Evolutionary conservation across 2,797 vertebrate species (phyloP).

Genomic region (Petrocephalus schoutedeni): DNA sequence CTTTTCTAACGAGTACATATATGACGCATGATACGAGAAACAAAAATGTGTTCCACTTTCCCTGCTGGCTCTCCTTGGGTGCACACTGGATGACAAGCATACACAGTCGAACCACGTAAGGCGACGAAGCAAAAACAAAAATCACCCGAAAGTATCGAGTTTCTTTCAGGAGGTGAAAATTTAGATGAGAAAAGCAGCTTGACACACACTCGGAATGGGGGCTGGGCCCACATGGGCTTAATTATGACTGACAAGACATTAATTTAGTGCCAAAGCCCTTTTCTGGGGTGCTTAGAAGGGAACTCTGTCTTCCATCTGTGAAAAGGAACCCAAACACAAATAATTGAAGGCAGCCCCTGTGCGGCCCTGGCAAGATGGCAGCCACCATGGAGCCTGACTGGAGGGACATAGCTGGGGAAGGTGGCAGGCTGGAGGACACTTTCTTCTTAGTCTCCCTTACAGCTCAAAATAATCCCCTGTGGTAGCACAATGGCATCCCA

Average conservation of each 20-base stretch:
- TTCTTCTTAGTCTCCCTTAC: constrained; percentile 41
- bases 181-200: constrained; percentile 61
- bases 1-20: neutral
- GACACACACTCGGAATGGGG: constrained; percentile 39
- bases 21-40: neutral
- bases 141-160: constrained; percentile 51
- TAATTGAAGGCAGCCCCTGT: constrained; percentile 22
- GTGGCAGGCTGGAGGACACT: constrained; percentile 37
- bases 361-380: constrained; percentile 34
- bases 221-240: constrained; percentile 46
- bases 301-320: constrained; percentile 26
- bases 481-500: constrained; percentile 31
- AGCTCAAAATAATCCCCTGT: constrained; percentile 41
- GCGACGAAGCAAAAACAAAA: constrained; percentile 42
- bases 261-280: constrained; percentile 33
- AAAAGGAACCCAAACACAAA: constrained; percentile 34
- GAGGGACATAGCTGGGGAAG: constrained; percentile 33
- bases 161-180: constrained; percentile 43
- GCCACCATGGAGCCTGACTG: constrained; percentile 25
- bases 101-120: constrained; percentile 37
- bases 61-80: neutral
- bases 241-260: constrained; percentile 54
- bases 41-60: neutral
- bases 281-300: constrained; percentile 22
- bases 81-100: constrained; percentile 44